Percentiles rank a stretch among this genome's conserved stretches.
phyloP scores from a whole-genome alignment of 2,113 vertebrate genomes.

The Onychostruthus taczanowskii region DNA sequence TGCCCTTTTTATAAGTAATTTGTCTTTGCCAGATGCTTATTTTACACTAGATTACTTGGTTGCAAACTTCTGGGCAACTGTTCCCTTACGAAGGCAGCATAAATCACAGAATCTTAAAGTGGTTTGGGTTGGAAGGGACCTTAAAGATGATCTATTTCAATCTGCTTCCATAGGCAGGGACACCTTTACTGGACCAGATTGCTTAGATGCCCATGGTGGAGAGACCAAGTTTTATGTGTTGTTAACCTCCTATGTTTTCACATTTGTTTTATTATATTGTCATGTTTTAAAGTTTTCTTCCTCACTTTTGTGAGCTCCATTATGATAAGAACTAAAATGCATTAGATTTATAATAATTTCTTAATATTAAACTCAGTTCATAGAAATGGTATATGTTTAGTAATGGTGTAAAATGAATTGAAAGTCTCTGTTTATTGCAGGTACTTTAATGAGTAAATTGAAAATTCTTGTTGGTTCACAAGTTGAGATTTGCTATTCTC shows the following conservation, averaged over 20 bases:
- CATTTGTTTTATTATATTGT: not conserved
- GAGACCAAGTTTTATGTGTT: not conserved
- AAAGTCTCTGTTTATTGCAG: not conserved
- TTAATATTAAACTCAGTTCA: not conserved
- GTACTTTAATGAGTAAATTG: not conserved
- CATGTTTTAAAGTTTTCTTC: not conserved
- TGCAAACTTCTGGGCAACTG: not conserved
- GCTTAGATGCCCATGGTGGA: not conserved
- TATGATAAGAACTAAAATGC: not conserved
- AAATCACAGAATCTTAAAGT: not conserved
- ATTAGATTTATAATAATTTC: not conserved
- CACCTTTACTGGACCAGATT: not conserved
- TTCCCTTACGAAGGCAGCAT: not conserved
- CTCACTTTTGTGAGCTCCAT: not conserved
- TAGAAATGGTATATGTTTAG: not conserved
- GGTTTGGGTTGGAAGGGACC: not conserved
- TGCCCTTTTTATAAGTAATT: not conserved
- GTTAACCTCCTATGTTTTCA: not conserved
- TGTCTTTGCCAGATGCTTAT: not conserved
- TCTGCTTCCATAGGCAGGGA: not conserved
- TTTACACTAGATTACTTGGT: not conserved
- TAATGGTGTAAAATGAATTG: not conserved
- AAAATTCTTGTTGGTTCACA: slow-evolving; percentile 23
- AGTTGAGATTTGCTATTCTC: not conserved
- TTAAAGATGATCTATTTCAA: not conserved